Evolutionary conservation across 2,797 vertebrate species (phyloP), one percentile per base, ranked within the genome.

Genomic region (Emydoidea blandingii): DNA sequence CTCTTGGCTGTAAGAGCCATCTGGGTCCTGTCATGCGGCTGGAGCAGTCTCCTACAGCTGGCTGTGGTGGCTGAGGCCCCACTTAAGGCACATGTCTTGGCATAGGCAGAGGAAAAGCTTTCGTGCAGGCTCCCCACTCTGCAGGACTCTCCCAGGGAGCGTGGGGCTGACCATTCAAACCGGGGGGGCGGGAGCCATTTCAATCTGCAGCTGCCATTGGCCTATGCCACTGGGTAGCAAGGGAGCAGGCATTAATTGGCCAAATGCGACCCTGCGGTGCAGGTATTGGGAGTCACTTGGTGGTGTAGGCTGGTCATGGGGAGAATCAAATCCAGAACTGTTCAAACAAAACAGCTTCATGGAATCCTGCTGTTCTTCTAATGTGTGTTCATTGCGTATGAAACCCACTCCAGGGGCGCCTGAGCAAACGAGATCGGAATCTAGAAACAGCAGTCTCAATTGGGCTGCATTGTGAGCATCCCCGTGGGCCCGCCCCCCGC

Each of bases 11-110:
- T 52, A 16, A 44, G 72, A 91, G 50, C 56, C 59, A 78, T 88
- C 94, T 96, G 91, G 49, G 50, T 88, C 90, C 96, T 92, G 79
- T 6, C 92, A 91, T 87, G 87, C 83, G 90, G 90, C 89, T 86
- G 2, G 62, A 87, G 82, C 84, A 88, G 86, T 0, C 0, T 56
- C 85, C 57, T 85, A 34, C 7, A 52, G 91, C 82, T 65, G 86
- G 84, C 59, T 90, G 47, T 72, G 84, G 23, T 65, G 91, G 62
- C 79, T 5, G 12, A 76, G 90, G 81, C 62, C 85, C 72, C 87
- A 27, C 9, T 10, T 21, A 37, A 41, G n/a, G 19, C n/a, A 12
- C 85, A 37, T 29, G 11, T 56, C 68, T 34, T 53, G 90, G 44
- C 44, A 86, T 12, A 56, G 0, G 18, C 37, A 80, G 68, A 57